Conservation (phyloP, 2,888 invertebrate genomes). For the Lasioglossum pauxillum region DNA sequence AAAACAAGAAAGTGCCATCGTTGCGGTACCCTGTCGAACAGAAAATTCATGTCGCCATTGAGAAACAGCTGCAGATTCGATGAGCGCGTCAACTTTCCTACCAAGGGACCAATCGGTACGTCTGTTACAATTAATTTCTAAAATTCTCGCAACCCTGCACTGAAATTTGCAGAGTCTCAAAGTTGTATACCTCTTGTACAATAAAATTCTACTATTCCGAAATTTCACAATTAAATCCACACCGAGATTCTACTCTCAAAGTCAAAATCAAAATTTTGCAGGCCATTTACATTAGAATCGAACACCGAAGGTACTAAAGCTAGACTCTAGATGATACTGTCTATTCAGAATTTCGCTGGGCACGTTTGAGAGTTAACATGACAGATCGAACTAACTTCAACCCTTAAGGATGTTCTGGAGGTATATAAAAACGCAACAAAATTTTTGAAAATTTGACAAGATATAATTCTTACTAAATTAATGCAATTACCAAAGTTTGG, state of each 20-base stretch:
- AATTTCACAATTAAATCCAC: no score
- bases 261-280: neutral
- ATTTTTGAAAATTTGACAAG: no score
- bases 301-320: neutral
- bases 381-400: neutral
- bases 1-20: slow-evolving; percentile 67
- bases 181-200: neutral
- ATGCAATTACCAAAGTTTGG: no score
- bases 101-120: slow-evolving; percentile 69
- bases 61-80: slow-evolving; percentile 69
- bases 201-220: neutral
- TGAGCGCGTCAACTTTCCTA: slow-evolving; percentile 57
- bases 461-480: no score
- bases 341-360: no score
- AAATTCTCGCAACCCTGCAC: no score
- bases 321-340: neutral
- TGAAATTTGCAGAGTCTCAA: neutral
- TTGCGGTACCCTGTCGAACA: slow-evolving; percentile 66
- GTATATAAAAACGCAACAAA: no score
- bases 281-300: neutral
- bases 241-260: no score
- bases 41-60: slow-evolving; percentile 33
- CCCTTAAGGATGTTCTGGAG: no score
- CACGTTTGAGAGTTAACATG: no score
- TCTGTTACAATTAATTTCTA: neutral